Evolutionary conservation across 2,888 invertebrate species (phyloP).

Genomic region (Drosophila dives): DNA sequence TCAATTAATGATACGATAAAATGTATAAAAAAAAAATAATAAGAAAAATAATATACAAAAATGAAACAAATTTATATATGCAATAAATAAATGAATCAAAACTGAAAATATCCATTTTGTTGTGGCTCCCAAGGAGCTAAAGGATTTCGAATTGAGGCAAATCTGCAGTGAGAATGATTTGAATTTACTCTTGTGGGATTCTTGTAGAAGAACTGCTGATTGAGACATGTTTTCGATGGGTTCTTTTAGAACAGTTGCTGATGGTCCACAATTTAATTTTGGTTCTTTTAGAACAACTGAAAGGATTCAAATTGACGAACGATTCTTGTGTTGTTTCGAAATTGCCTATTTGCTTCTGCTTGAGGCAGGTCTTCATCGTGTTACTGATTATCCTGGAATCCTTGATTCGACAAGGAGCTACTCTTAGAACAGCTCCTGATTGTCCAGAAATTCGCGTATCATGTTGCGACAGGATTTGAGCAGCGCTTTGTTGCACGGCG

Average conservation of each 20-base stretch:
- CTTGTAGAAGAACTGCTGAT: neutral
- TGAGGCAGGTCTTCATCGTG: neutral
- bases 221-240: no score
- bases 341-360: no score
- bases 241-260: neutral
- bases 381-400: no score
- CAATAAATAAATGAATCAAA: slow-evolving; percentile 78
- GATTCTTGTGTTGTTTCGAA: neutral
- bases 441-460: slow-evolving; percentile 74
- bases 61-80: slow-evolving; percentile 75
- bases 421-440: slow-evolving; percentile 56
- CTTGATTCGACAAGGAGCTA: neutral
- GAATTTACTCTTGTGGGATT: neutral
- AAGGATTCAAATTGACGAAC: neutral
- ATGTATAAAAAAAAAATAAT: slow-evolving; percentile 36
- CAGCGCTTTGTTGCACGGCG: slow-evolving; percentile 53
- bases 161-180: no score
- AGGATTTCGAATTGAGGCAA: neutral
- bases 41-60: slow-evolving; percentile 25
- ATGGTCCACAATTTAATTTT: neutral
- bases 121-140: neutral
- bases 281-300: neutral
- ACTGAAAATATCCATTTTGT: slow-evolving; percentile 20
- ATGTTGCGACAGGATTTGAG: slow-evolving; percentile 71
- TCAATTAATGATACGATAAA: slow-evolving; percentile 45